Conservation (phyloP, 35 echinoderm and acorn worm species). For the Ophiothrix spiculata region DNA sequence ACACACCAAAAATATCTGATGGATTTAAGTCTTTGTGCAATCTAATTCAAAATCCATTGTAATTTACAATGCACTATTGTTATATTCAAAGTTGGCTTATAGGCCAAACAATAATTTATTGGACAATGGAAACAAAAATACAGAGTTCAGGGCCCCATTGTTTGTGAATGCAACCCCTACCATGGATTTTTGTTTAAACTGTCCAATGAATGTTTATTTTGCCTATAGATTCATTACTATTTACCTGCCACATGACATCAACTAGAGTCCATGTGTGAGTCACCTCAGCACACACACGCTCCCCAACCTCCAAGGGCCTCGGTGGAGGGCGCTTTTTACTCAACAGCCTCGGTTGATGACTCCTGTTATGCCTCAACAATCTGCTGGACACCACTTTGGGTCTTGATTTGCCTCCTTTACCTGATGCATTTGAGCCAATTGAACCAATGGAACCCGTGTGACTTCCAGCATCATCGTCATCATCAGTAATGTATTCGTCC, state of each 20-base stretch:
- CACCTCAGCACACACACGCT: slow-evolving; percentile 79
- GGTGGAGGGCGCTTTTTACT: slow-evolving; percentile 29
- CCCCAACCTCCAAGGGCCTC: slow-evolving; percentile 44
- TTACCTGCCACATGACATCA: slow-evolving; percentile 95
- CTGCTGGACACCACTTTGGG: slow-evolving; percentile 38
- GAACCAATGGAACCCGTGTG: slow-evolving; percentile 18
- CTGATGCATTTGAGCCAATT: slow-evolving; percentile 25
- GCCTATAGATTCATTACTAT: no score
- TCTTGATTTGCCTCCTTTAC: not conserved
- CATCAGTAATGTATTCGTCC: slow-evolving; percentile 10
- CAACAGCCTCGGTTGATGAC: slow-evolving; percentile 16
- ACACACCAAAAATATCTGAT: no score
- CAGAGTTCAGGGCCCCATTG: no score
- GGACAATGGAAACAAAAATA: no score
- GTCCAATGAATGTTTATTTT: no score
- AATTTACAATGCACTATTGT: no score
- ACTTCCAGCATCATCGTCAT: slow-evolving; percentile 28
- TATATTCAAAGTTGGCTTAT: no score
- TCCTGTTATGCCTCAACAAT: slow-evolving; percentile 32
- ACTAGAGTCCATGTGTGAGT: slow-evolving; percentile 81
- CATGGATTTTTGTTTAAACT: no score
- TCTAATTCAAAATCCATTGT: no score
- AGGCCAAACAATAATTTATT: no score
- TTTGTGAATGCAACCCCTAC: no score
- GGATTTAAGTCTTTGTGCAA: no score